Conservation (phyloP, 1,140 invertebrate genomes). For the Harlomillsia oculata region DNA sequence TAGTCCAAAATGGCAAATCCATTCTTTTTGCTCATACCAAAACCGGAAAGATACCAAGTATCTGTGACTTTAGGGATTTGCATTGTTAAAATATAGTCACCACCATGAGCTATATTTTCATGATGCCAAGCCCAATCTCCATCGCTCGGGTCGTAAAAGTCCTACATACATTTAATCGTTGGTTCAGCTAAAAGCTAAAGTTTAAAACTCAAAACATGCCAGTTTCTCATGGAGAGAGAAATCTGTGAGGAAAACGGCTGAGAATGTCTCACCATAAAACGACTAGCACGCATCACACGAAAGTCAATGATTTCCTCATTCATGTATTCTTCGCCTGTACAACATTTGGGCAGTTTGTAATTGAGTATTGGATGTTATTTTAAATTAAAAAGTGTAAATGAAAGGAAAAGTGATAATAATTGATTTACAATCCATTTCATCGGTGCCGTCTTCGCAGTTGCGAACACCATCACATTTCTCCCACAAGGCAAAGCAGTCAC, state of each 20-base stretch:
- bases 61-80: conserved; percentile 41
- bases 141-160: conserved; percentile 42
- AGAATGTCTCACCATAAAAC: conserved; percentile 24
- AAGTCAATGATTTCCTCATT: conserved; percentile 33
- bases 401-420: not conserved
- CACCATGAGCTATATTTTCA: conserved; percentile 42
- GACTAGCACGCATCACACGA: conserved; percentile 28
- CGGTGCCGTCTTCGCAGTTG: conserved; percentile 42
- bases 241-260: no score
- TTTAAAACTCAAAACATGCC: not conserved
- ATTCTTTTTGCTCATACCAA: conserved; percentile 42
- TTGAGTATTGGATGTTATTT: not conserved
- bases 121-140: conserved; percentile 45
- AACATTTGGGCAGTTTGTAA: not conserved
- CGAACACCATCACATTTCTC: conserved; percentile 41
- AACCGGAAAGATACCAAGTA: conserved; percentile 44
- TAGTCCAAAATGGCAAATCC: conserved; percentile 42
- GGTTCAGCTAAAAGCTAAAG: not conserved
- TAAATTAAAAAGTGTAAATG: not conserved
- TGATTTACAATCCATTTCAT: conserved; percentile 43
- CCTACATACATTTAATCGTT: conserved; percentile 30
- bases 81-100: conserved; percentile 41
- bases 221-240: no score
- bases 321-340: conserved; percentile 25
- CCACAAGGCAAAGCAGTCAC: conserved; percentile 38